These are phyloP conservation scores for Nemapogon koenigi DNA, from an alignment of 2,888 invertebrate species.

Conservation along the genomic window DNA sequence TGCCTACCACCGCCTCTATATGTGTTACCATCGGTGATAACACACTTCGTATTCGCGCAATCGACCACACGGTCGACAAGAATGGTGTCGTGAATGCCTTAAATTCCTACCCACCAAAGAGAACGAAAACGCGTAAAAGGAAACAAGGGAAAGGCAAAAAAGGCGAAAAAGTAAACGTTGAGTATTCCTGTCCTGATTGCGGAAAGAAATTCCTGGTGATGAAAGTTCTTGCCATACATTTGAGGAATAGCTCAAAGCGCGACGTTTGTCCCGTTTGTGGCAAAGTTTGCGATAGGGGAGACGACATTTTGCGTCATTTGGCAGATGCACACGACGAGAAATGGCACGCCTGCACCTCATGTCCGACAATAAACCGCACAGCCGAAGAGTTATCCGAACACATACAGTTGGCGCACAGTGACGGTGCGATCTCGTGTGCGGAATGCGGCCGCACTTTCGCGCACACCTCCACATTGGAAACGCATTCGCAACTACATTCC, in stretches of 20 bases:
- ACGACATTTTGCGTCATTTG: conserved; percentile 34
- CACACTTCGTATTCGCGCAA: conserved; percentile 28
- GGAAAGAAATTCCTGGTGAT: conserved; percentile 38
- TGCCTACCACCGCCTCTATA: conserved; percentile 31
- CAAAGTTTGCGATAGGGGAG: conserved; percentile 27
- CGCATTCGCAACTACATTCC: conserved; percentile 44
- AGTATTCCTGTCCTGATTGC: conserved; percentile 39
- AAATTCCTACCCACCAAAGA: too few species aligned
- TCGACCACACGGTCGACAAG: too few species aligned
- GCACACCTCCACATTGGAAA: conserved; percentile 32
- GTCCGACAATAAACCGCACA: conserved; percentile 31
- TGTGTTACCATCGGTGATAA: conserved; percentile 33
- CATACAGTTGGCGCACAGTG: conserved; percentile 26
- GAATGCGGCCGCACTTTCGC: conserved; percentile 44
- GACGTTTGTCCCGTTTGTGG: conserved; percentile 43
- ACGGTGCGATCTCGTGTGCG: conserved; percentile 30
- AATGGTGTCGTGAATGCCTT: too few species aligned
- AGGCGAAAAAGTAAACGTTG: not conserved
- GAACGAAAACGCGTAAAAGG: too few species aligned
- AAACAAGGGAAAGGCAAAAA: too few species aligned
- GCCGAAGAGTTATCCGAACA: conserved; percentile 29
- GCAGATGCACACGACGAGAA: conserved; percentile 26
- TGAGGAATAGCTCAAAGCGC: conserved; percentile 44
- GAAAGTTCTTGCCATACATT: conserved; percentile 34
- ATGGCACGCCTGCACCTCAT: conserved; percentile 29